A percentile compares a stretch with the other conserved stretches of the same genome.
phyloP scores from a whole-genome alignment of 2,797 vertebrate genomes.

The Enteromius viviparus region DNA sequence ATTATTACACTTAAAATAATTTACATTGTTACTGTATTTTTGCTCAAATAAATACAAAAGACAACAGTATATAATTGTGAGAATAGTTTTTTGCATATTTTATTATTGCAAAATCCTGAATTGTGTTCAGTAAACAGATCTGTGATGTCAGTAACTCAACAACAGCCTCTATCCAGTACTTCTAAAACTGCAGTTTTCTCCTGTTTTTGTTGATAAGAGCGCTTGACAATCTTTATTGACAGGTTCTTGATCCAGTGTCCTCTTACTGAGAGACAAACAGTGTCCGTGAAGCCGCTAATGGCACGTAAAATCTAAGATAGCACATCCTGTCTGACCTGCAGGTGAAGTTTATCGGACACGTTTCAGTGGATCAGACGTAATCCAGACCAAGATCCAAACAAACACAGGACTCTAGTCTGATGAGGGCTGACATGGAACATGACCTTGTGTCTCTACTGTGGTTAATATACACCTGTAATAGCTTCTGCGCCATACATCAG shows the following conservation, averaged over 20 bases:
- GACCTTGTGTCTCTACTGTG: slow-evolving; percentile 2
- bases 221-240: slow-evolving; percentile 6
- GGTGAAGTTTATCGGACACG: slow-evolving; percentile 33
- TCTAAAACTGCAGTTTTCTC: background rate
- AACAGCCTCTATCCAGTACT: background rate
- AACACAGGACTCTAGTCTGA: background rate
- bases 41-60: background rate
- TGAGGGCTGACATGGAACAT: slow-evolving; percentile 10
- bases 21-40: background rate
- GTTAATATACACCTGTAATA: slow-evolving; percentile 35
- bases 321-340: slow-evolving; percentile 34
- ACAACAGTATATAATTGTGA: background rate
- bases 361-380: slow-evolving; percentile 23
- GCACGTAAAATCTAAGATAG: background rate
- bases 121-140: background rate
- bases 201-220: slow-evolving; percentile 22
- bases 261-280: background rate
- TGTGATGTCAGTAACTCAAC: background rate
- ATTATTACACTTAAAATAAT: no score
- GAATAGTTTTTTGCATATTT: background rate
- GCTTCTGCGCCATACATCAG: background rate
- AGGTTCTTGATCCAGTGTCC: slow-evolving; percentile 15
- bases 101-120: background rate
- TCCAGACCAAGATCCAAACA: slow-evolving; percentile 43
- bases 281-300: background rate